Percentiles rank a stretch among this genome's conserved stretches.
Evolutionary conservation across 2,797 vertebrate species (phyloP).

Genomic region (Sarcophilus harrisii): DNA sequence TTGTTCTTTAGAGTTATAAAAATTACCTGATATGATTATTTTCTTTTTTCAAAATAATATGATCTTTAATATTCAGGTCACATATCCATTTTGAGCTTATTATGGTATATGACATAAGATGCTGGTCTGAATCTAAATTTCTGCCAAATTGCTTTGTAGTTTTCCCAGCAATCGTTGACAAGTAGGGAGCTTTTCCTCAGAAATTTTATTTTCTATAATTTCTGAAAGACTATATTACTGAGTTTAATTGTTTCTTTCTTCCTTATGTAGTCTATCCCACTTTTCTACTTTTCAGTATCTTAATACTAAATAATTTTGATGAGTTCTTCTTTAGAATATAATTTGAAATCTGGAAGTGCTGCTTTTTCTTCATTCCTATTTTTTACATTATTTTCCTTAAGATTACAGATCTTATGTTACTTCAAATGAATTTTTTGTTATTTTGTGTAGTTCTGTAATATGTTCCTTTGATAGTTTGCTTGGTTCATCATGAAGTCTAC

Average conservation of each 20-base stretch:
- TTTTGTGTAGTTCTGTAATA: neutral
- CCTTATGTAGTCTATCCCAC: neutral
- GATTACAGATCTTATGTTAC: neutral
- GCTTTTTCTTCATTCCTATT: neutral
- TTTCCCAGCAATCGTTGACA: neutral
- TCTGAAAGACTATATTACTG: neutral
- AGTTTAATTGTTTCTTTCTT: neutral
- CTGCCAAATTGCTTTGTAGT: neutral
- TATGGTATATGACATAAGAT: neutral
- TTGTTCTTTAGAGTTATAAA: neutral
- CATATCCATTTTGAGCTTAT: neutral
- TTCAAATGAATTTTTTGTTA: neutral
- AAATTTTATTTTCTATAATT: neutral
- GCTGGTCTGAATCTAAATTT: neutral
- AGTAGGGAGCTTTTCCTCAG: neutral
- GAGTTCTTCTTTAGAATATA: neutral
- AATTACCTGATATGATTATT: neutral
- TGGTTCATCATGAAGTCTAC: neutral
- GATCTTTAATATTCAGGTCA: neutral
- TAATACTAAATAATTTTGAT: neutral
- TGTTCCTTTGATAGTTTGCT: neutral
- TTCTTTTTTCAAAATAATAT: neutral
- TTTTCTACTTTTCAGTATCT: neutral
- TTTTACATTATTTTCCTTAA: neutral
- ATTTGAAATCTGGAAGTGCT: neutral